phyloP scores from a whole-genome alignment of 2,797 vertebrate species.

The Ibycter americanus region DNA sequence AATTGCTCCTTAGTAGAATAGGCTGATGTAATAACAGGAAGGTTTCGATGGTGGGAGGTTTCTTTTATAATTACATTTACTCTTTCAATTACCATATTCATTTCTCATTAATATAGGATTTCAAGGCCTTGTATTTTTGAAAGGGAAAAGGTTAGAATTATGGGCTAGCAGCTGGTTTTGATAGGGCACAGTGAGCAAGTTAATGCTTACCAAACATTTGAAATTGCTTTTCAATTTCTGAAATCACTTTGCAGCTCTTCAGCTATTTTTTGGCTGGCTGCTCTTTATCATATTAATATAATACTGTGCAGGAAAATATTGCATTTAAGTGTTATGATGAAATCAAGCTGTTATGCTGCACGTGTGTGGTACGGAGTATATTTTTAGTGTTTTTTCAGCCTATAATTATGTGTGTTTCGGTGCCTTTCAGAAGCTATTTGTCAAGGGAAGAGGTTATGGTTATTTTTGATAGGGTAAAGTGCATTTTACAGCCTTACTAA shows the following conservation, averaged over 20 bases:
- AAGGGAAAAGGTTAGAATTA: constrained; percentile 46
- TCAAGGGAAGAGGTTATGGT: constrained; percentile 67
- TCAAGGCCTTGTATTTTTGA: constrained; percentile 22
- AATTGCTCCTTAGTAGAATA: neutral
- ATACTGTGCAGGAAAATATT: constrained; percentile 49
- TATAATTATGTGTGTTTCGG: constrained; percentile 68
- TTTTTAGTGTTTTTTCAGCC: constrained; percentile 69
- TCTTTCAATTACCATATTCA: constrained; percentile 39
- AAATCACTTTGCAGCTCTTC: constrained; percentile 31
- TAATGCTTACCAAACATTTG: constrained; percentile 42
- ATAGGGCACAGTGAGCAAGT: neutral
- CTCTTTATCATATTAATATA: constrained; percentile 67
- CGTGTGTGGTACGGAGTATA: constrained; percentile 68
- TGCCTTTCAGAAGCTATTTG: constrained; percentile 69
- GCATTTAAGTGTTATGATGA: constrained; percentile 58
- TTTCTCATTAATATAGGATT: constrained; percentile 45
- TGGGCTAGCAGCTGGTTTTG: constrained; percentile 53
- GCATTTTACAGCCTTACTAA: constrained; percentile 28
- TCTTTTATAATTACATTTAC: constrained; percentile 49
- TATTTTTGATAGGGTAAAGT: constrained; percentile 66
- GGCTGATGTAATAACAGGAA: neutral
- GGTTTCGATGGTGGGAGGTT: neutral
- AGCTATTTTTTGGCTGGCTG: constrained; percentile 59
- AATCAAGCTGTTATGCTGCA: constrained; percentile 65
- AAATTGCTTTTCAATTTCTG: constrained; percentile 42